Evolutionary conservation across 2,888 invertebrate genomes (phyloP).

Genomic region (Drosophila niveifrons): DNA sequence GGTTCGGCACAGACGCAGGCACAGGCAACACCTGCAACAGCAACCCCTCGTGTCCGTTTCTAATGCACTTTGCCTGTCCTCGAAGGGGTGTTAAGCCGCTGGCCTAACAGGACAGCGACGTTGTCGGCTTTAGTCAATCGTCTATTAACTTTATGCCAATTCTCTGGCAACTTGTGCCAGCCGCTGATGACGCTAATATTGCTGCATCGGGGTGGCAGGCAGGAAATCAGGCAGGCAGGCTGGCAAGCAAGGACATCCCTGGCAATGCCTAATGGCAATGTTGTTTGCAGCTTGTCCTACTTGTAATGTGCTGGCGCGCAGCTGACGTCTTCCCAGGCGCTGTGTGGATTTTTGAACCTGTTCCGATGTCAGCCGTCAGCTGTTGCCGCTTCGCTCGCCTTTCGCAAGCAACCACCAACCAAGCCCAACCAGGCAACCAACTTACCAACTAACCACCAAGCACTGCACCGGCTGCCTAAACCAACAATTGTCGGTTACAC

Average conservation of each 20-base stretch:
- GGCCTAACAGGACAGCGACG: slow-evolving; percentile 47
- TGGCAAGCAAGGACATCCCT: slow-evolving; percentile 11
- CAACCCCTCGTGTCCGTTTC: slow-evolving; percentile 52
- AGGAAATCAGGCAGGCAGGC: slow-evolving; percentile 16
- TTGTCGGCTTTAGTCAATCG: slow-evolving; percentile 80
- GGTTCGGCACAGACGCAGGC: slow-evolving; percentile 6
- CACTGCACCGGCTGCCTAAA: slow-evolving; percentile 77
- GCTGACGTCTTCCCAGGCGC: slow-evolving; percentile 73
- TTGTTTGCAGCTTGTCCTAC: slow-evolving; percentile 80
- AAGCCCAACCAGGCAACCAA: slow-evolving; percentile 54
- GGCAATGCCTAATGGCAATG: slow-evolving; percentile 70
- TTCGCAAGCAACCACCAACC: slow-evolving; percentile 62
- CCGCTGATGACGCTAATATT: slow-evolving; percentile 74
- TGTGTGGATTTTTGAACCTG: slow-evolving; percentile 74
- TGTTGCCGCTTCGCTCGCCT: slow-evolving; percentile 47
- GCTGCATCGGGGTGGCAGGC: slow-evolving; percentile 28
- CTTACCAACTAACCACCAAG: slow-evolving; percentile 70
- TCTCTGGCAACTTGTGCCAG: slow-evolving; percentile 27
- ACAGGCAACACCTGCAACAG: slow-evolving; percentile 74
- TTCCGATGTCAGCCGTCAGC: slow-evolving; percentile 62
- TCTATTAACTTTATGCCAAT: slow-evolving; percentile 83
- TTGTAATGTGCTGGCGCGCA: slow-evolving; percentile 80
- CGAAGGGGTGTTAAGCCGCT: slow-evolving; percentile 74
- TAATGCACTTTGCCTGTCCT: slow-evolving; percentile 78
- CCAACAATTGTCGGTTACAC: slow-evolving; percentile 83